Base-by-base conservation (phyloP, 2,888 invertebrate genomes). In the Leptodirus hochenwartii region DNA sequence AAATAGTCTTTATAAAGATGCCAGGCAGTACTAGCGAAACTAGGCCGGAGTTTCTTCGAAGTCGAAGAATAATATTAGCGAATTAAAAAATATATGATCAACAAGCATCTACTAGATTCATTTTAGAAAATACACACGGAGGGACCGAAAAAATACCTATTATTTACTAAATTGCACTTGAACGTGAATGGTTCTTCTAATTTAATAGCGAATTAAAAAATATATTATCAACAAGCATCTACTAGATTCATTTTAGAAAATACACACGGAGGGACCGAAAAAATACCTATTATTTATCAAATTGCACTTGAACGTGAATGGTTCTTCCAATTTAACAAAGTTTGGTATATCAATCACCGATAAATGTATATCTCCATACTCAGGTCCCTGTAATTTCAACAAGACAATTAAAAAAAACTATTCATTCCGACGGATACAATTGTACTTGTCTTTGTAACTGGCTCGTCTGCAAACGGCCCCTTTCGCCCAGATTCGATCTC, bases 401-500 rank as follows among this genome's bases (percentile, higher is more conserved):
- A 32, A 31, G 32, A 32, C 37, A 29, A 12, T 13, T 22, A 23
- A 17, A 32, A 25, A 16, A 30, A 29, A 26, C 20, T 9, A 20
- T 24, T 5, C 25, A 22, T 29, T 22, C 31, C 23, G 25, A n/a
- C 24, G 15, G 17, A 23, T 33, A 13, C 30, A 13, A 32, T 49
- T 53, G 47, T 51, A 81, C 81, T 66, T 78, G 77, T 61, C 93
- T 69, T 50, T 88, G 84, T 33, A 96, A 56, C 47, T 88, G 88
- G 57, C 91, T 90, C 10, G 95, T 96, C 60, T 96, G 95, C 35
- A 96, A 59, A 38, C 93, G 66, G n/a, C 95, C 96, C 43, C 82
- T 74, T 59, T 96, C 96, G 12, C 96, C 96, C 46, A 96, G 69
- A 57, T 88, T 85, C 16, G 93, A 91, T 42, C 93, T 69, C 98